Evolutionary conservation across 2,113 vertebrate species (phyloP).

Genomic region (Zapus hudsonius): DNA sequence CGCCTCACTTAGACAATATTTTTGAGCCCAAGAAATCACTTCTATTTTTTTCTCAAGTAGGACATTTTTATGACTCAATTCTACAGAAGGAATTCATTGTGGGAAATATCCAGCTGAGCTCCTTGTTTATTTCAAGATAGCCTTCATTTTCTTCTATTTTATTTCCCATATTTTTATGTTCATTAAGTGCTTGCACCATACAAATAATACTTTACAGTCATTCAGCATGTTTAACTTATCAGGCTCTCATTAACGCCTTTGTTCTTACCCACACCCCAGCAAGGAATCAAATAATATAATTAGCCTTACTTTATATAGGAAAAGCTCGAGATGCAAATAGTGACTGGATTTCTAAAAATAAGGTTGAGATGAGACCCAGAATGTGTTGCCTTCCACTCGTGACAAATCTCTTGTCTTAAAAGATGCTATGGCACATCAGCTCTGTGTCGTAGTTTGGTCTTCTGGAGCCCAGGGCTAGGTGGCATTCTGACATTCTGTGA

Average conservation of each 20-base stretch:
- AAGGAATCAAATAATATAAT: constrained; percentile 62
- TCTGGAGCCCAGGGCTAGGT: neutral
- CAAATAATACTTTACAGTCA: constrained; percentile 61
- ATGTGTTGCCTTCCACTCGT: constrained; percentile 5
- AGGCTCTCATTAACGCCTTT: constrained; percentile 55
- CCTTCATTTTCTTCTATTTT: constrained; percentile 46
- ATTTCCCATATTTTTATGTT: constrained; percentile 56
- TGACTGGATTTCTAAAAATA: constrained; percentile 61
- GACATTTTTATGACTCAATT: neutral
- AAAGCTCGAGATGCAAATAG: constrained; percentile 26
- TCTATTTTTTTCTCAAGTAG: neutral
- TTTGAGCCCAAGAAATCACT: neutral
- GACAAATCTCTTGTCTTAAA: constrained; percentile 10
- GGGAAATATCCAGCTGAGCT: neutral
- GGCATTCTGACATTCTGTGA: constrained; percentile 26
- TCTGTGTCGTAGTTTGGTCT: neutral
- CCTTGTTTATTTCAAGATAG: constrained; percentile 38
- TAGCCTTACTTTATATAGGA: constrained; percentile 3
- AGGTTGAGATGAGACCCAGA: constrained; percentile 9
- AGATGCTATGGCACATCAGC: neutral
- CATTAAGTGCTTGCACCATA: constrained; percentile 24
- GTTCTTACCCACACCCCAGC: constrained; percentile 49
- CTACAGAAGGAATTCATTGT: neutral
- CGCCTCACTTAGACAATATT: neutral
- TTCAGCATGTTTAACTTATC: constrained; percentile 46